Evolutionary conservation across 1,140 invertebrate genomes (phyloP), one percentile per base, ranked within the genome.

Genomic region (Drosophila willistoni): DNA sequence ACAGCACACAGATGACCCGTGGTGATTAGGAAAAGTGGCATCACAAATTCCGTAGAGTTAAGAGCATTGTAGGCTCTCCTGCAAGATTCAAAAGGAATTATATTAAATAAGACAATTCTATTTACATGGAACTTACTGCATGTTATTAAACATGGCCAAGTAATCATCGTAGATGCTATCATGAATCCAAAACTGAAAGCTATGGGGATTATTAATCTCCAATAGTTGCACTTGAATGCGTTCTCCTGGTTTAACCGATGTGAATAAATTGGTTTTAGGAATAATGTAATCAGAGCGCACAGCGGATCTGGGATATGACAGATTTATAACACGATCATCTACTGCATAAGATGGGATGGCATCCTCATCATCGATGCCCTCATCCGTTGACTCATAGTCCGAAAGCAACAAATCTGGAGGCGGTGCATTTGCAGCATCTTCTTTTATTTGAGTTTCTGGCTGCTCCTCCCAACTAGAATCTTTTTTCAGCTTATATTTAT

Each of bases 111-210:
- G 4, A 3, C 22, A 3, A 4, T 25, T 4, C 22, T 25, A 25
- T 25, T 25, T 25, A 25, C 22, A 4, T 25, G 22, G 2, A 25
- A 25, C 22, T 25, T 62, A 87, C 90, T 91, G 89, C 75, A 91
- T 90, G 7, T 77, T 75, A 7, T 1, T 10, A 42, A 25, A 62
- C 61, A 90, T 69, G 3, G 33, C 25, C 10, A 62, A 71, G 36
- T 90, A 79, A 7, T 81, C 54, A 29, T 87, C 55, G 9, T 60
- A 68, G 3, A 81, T 55, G 1, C 79, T 60, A 25, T 91, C 75
- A 7, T 75, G 54, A 41, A 84, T 44, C 73, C 89, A 89, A 54
- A 91, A 91, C 17, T 71, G 66, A 54, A 91, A 91, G 13, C 54
- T 70, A 64, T 82, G 81, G 1, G 90, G 91, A 42, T 59, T 81